A percentile compares a stretch with the other conserved stretches of the same genome.
These are phyloP conservation scores for Temnopleurus reevesii DNA, from an alignment of 53 echinoderm and acorn worm species.

Conservation along the genomic window DNA sequence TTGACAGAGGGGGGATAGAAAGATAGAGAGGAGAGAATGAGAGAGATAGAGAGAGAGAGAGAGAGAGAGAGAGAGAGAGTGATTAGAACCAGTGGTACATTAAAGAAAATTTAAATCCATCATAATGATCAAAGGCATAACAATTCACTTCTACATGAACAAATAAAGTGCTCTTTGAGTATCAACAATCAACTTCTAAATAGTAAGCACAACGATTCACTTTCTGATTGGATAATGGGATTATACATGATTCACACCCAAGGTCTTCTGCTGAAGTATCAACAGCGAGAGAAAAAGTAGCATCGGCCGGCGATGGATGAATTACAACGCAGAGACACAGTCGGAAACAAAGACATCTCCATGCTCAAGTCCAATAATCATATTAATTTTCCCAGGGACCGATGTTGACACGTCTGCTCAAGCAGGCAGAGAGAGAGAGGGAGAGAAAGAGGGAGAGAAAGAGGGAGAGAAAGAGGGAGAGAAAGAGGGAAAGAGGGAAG, in stretches of 20 bases:
- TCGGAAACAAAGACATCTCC: constrained; percentile 46
- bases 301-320: constrained; percentile 6
- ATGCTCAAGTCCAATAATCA: constrained; percentile 13
- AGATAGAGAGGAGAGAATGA: too few species aligned
- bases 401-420: constrained; percentile 31
- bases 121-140: too few species aligned
- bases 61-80: too few species aligned
- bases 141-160: neutral
- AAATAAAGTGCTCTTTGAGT: neutral
- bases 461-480: too few species aligned
- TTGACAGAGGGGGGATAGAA: too few species aligned
- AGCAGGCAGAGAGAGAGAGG: neutral
- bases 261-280: neutral
- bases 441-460: neutral
- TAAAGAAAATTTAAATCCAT: too few species aligned
- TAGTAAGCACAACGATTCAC: neutral
- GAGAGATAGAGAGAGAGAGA: too few species aligned
- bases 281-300: neutral
- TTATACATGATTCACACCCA: neutral
- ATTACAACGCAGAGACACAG: constrained; percentile 18
- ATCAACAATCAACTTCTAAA: constrained; percentile 20
- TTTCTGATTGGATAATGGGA: neutral
- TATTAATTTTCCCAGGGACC: constrained; percentile 53
- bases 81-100: too few species aligned
- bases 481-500: neutral